Conservation (phyloP, 2,113 vertebrate species). For the Colinus virginianus region DNA sequence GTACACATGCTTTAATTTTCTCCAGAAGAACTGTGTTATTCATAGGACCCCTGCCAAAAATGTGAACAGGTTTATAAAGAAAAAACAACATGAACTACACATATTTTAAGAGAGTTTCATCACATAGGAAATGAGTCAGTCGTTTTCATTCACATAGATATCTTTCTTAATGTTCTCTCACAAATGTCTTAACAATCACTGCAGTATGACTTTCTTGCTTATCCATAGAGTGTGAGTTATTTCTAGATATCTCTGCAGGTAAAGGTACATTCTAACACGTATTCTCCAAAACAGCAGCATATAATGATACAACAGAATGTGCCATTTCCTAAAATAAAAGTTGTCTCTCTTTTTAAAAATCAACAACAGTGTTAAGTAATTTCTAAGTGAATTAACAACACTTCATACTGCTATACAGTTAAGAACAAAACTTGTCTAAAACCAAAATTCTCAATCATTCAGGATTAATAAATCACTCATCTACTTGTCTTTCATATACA, state of each 20-base stretch:
- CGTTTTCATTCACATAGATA: not conserved
- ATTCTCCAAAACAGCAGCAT: not conserved
- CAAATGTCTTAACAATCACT: not conserved
- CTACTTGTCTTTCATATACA: not conserved
- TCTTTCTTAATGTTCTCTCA: not conserved
- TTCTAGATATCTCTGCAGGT: not conserved
- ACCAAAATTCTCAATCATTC: not conserved
- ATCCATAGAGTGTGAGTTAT: not conserved
- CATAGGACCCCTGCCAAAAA: conserved; percentile 76
- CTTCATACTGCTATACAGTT: not conserved
- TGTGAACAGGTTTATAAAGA: not conserved
- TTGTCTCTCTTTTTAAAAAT: not conserved
- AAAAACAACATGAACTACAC: not conserved
- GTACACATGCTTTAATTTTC: conserved; percentile 78
- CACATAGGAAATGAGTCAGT: not conserved
- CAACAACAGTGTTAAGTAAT: not conserved
- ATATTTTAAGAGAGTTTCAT: not conserved
- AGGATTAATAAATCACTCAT: not conserved
- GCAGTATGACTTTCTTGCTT: not conserved
- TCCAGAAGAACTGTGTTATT: conserved; percentile 80
- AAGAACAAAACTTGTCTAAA: not conserved
- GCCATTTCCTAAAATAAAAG: not conserved
- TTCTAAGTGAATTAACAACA: not conserved
- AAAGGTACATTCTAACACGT: not conserved
- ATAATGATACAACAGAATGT: accelerated